phyloP scores from a whole-genome alignment of 1,140 invertebrate genomes.

The Temnothorax longispinosus region DNA sequence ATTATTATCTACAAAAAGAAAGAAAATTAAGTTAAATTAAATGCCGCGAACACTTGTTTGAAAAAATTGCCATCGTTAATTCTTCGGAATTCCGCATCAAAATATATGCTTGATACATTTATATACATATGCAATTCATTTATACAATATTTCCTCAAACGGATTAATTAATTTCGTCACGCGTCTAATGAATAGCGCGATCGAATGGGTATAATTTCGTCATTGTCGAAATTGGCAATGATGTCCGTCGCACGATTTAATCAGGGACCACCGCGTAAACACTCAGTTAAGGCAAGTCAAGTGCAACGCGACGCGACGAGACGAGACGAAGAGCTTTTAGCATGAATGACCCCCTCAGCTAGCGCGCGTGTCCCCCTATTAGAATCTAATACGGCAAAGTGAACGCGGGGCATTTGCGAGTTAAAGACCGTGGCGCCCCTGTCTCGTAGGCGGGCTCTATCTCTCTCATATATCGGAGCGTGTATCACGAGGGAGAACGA shows the following conservation, averaged over 20 bases:
- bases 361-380: conserved; percentile 72
- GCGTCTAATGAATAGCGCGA: conserved; percentile 45
- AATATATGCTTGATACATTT: background rate
- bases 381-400: conserved; percentile 81
- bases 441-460: conserved; percentile 11
- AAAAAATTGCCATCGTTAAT: background rate
- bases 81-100: background rate
- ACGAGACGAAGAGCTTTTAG: conserved; percentile 38
- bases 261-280: conserved; percentile 51
- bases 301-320: conserved; percentile 55
- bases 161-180: background rate
- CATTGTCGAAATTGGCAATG: conserved; percentile 61
- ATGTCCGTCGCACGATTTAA: conserved; percentile 66
- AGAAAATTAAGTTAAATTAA: background rate
- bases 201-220: background rate
- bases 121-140: background rate
- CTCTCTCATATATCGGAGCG: conserved; percentile 37
- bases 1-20: background rate
- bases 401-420: conserved; percentile 76
- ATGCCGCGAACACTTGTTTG: background rate
- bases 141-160: background rate
- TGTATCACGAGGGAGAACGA: conserved; percentile 27
- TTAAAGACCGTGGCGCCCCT: conserved; percentile 83
- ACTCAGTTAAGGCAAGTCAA: conserved; percentile 50
- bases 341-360: conserved; percentile 46